phyloP scores from a whole-genome alignment of 2,888 invertebrate genomes.

The Acleris holmiana region DNA sequence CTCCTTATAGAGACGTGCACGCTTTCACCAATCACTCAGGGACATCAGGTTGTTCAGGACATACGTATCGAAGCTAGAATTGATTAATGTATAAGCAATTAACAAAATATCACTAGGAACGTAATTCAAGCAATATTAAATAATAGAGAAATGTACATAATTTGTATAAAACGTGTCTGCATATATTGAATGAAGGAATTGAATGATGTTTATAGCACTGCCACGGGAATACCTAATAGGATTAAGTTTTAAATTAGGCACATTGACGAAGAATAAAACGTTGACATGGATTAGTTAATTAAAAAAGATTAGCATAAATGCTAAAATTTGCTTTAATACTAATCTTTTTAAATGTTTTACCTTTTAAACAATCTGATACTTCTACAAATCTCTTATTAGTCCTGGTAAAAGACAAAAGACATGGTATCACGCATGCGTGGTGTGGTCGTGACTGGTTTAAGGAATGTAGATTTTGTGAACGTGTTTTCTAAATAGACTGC shows the following conservation, averaged over 20 bases:
- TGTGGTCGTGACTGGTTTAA: slow-evolving; percentile 54
- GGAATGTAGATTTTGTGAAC: slow-evolving; percentile 64
- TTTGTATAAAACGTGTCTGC: slow-evolving; percentile 63
- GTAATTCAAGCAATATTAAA: slow-evolving; percentile 80
- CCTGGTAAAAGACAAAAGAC: not conserved
- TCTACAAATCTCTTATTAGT: not conserved
- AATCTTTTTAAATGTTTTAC: not conserved
- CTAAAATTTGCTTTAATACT: too few relatives aligned
- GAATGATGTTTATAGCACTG: not conserved
- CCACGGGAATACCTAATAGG: not conserved
- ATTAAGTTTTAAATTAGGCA: not conserved
- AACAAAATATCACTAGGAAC: slow-evolving; percentile 74
- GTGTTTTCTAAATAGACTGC: slow-evolving; percentile 76
- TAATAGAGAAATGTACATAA: slow-evolving; percentile 68
- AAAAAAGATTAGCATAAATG: too few relatives aligned
- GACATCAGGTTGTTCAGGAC: slow-evolving; percentile 77
- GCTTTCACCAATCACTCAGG: slow-evolving; percentile 75
- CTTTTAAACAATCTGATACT: too few relatives aligned
- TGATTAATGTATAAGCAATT: slow-evolving; percentile 47
- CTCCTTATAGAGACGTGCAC: slow-evolving; percentile 73
- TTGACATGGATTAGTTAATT: not conserved
- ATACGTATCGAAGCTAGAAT: slow-evolving; percentile 75
- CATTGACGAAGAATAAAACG: not conserved
- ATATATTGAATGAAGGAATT: slow-evolving; percentile 44
- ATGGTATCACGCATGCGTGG: slow-evolving; percentile 37